Conservation (phyloP, 2,113 vertebrate species). For the Xenopus borealis region DNA sequence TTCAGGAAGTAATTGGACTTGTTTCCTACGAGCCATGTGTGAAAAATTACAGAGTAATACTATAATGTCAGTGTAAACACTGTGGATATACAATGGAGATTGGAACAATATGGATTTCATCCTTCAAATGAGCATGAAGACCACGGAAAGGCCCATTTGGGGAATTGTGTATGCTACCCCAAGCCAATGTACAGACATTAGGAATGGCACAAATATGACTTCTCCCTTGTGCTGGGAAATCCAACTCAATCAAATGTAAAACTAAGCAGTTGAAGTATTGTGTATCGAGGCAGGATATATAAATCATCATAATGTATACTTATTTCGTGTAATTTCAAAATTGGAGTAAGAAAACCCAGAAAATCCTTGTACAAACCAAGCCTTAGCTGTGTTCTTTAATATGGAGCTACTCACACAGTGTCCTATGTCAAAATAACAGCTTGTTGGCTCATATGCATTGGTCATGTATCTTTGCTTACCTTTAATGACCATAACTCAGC, state of each 20-base stretch:
- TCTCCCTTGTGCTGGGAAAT: background rate
- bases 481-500: too few relatives aligned
- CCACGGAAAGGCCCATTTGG: conserved; percentile 41
- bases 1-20: conserved; percentile 25
- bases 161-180: too few relatives aligned
- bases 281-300: background rate
- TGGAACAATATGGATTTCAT: conserved; percentile 46
- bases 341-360: background rate
- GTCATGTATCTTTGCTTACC: too few relatives aligned
- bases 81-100: conserved; percentile 33
- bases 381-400: background rate
- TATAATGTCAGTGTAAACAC: conserved; percentile 41
- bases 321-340: background rate
- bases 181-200: background rate
- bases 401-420: background rate
- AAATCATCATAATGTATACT: background rate
- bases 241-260: background rate
- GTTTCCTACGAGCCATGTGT: conserved; percentile 29
- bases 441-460: background rate
- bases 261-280: background rate
- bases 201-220: background rate
- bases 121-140: conserved; percentile 39
- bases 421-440: background rate
- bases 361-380: background rate
- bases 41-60: conserved; percentile 43